phyloP scores from a whole-genome alignment of 2,797 vertebrate genomes.

The Rhincodon typus region DNA sequence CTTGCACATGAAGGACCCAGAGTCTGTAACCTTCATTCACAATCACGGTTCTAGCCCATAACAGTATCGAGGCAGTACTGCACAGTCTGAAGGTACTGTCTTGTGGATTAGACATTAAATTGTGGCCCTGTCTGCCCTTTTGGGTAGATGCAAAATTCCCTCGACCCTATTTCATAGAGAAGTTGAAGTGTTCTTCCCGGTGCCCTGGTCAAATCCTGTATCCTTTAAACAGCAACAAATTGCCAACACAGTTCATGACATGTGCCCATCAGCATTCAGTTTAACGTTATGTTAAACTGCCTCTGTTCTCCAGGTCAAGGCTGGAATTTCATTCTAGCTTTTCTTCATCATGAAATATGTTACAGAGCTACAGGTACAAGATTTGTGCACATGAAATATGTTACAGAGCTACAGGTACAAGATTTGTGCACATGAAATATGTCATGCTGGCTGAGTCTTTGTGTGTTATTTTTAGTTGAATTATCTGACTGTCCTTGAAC shows the following conservation, averaged over 20 bases:
- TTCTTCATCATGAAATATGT: not conserved
- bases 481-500: not conserved
- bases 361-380: not conserved
- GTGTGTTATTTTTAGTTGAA: not conserved
- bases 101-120: not conserved
- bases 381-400: not conserved
- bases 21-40: not conserved
- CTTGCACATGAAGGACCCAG: not conserved
- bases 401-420: not conserved
- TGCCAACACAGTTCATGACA: not conserved
- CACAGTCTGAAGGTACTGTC: not conserved
- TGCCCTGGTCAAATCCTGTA: not conserved
- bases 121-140: not conserved
- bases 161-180: not conserved
- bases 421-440: not conserved
- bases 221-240: not conserved
- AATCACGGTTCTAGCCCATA: not conserved
- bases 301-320: not conserved
- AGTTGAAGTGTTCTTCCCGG: not conserved
- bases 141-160: not conserved
- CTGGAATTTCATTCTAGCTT: not conserved
- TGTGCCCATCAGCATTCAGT: not conserved
- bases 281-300: not conserved
- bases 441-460: not conserved
- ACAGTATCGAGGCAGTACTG: not conserved